Evolutionary conservation across 1,140 invertebrate species (phyloP).

Genomic region (Heliconius nattereri): DNA sequence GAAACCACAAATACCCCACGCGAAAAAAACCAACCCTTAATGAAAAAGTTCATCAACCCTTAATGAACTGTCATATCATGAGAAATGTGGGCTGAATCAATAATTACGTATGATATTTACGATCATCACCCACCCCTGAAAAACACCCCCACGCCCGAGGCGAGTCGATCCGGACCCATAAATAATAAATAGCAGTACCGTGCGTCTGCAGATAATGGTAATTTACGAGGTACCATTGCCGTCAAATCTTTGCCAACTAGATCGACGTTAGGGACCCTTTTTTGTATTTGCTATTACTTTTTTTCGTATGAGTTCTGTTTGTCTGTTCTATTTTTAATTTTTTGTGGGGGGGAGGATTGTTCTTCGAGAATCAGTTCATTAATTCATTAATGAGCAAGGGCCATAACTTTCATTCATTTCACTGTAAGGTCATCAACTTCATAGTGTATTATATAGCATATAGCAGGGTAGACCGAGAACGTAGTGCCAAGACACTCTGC

Average conservation of each 20-base stretch:
- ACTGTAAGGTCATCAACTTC: too few species aligned
- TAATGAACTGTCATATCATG: conserved; percentile 39
- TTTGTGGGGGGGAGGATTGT: too few species aligned
- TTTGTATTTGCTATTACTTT: conserved; percentile 18
- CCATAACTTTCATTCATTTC: too few species aligned
- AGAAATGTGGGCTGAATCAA: conserved; percentile 43
- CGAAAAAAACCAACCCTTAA: conserved; percentile 6
- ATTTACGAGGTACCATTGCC: conserved; percentile 77
- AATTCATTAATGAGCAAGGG: too few species aligned
- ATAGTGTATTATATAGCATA: too few species aligned
- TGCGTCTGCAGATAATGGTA: conserved; percentile 81
- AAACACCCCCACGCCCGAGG: conserved; percentile 61
- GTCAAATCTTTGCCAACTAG: conserved; percentile 72
- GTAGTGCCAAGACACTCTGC: too few species aligned
- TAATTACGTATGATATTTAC: conserved; percentile 43
- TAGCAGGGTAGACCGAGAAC: too few species aligned
- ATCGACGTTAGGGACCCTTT: conserved; percentile 56
- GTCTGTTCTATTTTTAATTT: too few species aligned
- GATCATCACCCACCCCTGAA: conserved; percentile 46
- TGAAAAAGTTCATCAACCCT: conserved; percentile 39
- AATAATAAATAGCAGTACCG: conserved; percentile 80
- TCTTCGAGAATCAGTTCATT: too few species aligned
- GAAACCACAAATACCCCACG: neutral
- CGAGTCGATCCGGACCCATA: conserved; percentile 78
- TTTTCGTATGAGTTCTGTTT: neutral